Evolutionary conservation across 2,113 vertebrate genomes (phyloP), one percentile per base, ranked within the genome.

Genomic region (Carassius gibelio): DNA sequence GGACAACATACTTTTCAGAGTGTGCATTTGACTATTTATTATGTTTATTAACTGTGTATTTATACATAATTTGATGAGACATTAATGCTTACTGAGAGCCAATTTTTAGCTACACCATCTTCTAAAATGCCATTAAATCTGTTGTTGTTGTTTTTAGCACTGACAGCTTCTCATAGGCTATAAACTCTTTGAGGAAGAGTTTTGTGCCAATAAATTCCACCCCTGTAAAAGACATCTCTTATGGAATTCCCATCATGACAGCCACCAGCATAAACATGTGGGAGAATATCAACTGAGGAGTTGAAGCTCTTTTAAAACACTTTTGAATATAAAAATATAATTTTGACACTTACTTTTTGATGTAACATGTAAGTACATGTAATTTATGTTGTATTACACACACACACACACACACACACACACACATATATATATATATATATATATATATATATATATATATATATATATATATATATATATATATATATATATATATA

Each of bases 121-220:
- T 96, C 94, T 1, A 95, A 93, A 0, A 90, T 59, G 59, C 96
- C 96, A 0, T 42, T 76, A n/a, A 97, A 72, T 34, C 98, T 95
- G 64, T 94, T 95, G 4, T 34, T 64, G 91, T 96, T 97, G 88
- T 26, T 26, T 26, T 26, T 26, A 98, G 93, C 0, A 2, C 8
- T 0, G 98, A 92, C 23, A 99, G 93, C 69, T 93, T 92, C 91
- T 97, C 66, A 71, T 98, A 99, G 0, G 98, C 98, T 89, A 99
- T 94, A 89, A 99, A 99, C 90, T 99, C 97, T 0, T 99, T 99
- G 86, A 99, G 93, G 90, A 99, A 97, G 82, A 99, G 92, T 91
- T 99, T 99, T n/a, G 92, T 96, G 6, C 98, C 98, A 79, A 99
- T 94, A 52, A 99, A 92, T 85, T 99, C 94, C 0, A 97, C 98